Evolutionary conservation across 1,140 invertebrate genomes (phyloP), one percentile per base, ranked within the genome.

Genomic region (Pseudomyrmex pallidus): DNA sequence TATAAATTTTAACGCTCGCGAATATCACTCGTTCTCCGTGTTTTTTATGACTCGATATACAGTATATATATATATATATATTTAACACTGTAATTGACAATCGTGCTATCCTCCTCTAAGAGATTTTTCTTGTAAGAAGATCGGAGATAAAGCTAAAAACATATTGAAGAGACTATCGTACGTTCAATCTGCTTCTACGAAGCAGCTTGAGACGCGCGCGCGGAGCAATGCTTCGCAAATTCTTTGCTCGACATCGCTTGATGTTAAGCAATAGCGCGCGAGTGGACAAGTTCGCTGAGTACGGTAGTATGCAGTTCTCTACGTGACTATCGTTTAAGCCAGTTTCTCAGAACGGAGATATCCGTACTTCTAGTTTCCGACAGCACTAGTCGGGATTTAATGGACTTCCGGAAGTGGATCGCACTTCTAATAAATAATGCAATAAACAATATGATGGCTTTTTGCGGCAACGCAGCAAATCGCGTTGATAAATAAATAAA

Each of bases 371-470:
- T 54, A 80, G 76, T 72, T 80, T 66, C 54, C 44, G 76, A 80
- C 76, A 80, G 76, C 66, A 48, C 66, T 80, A 22, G 82, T 20
- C 66, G 66, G 76, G 48, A 83, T 77, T 73, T 66, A 82, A 83
- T 86, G 78, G 78, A 87, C 84, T 86, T 86, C 86, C 78, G 82
- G 63, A 62, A 87, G 57, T 83, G 80, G 85, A 85, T 87, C 80
- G 54, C 54, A 74, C 70, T 76, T 80, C 86, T 90, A 87, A 35
- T 35, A 35, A 76, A 90, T 90, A 89, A 89, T 70, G 84, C 70
- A 25, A 74, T 85, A 86, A 87, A 90, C 87, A 87, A 85, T 87
- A 89, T 87, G 88, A 78, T 84, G 85, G 66, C 62, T 80, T 35
- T 35, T 80, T 80, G 54, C 72, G 2, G 1, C 61, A 4, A 44